phyloP scores from a whole-genome alignment of 2,888 invertebrate species.

The Hesperia comma region DNA sequence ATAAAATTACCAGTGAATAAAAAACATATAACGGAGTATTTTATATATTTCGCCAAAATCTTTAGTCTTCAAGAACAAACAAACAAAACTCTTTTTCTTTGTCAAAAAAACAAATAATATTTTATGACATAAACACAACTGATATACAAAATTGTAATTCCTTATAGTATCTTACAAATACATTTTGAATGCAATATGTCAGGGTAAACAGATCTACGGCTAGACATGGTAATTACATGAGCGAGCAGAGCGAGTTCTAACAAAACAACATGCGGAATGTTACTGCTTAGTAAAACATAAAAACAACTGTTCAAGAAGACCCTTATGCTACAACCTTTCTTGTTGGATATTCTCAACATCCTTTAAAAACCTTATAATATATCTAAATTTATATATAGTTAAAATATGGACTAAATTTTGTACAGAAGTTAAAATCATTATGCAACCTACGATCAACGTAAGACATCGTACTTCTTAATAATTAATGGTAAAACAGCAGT shows the following conservation, averaged over 20 bases:
- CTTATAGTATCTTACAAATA: slow-evolving; percentile 32
- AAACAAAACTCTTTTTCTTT: slow-evolving; percentile 32
- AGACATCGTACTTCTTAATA: slow-evolving; percentile 5
- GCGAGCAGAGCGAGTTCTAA: slow-evolving; percentile 16
- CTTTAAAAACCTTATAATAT: slow-evolving; percentile 33
- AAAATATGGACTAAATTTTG: slow-evolving; percentile 12
- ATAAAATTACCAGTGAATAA: slow-evolving; percentile 14
- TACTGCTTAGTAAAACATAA: slow-evolving; percentile 34
- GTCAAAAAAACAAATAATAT: slow-evolving; percentile 29
- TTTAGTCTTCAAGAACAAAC: slow-evolving; percentile 69
- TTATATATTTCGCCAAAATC: slow-evolving; percentile 61
- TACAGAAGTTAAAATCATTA: slow-evolving; percentile 11
- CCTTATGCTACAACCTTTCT: slow-evolving; percentile 53
- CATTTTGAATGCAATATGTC: slow-evolving; percentile 34
- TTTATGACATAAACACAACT: slow-evolving; percentile 14
- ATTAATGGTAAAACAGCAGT: slow-evolving; percentile 5
- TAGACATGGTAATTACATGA: slow-evolving; percentile 19
- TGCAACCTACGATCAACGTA: slow-evolving; percentile 16
- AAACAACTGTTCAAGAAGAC: slow-evolving; percentile 62
- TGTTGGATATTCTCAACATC: slow-evolving; percentile 54
- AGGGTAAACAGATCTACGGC: slow-evolving; percentile 17
- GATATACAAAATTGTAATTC: slow-evolving; percentile 34
- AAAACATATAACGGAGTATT: slow-evolving; percentile 48
- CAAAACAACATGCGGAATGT: slow-evolving; percentile 40
- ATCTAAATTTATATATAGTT: slow-evolving; percentile 19